These are phyloP conservation scores for Euzetes globulus DNA, from an alignment of 2,888 invertebrate genomes.

Conservation along the genomic window DNA sequence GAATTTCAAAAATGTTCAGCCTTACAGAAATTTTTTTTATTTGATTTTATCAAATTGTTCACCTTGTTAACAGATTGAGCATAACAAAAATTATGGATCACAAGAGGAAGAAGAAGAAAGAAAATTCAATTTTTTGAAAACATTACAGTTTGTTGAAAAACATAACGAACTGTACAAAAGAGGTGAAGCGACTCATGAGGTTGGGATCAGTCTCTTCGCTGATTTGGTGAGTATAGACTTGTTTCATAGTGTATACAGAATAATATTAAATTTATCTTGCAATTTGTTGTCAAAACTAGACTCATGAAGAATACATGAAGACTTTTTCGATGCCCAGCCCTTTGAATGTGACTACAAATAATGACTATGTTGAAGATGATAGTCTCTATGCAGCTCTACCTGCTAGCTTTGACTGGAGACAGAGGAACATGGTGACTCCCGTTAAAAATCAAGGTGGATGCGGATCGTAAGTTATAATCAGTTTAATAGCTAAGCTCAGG, in stretches of 20 bases:
- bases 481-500: not conserved
- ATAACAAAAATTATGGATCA: too few relatives aligned
- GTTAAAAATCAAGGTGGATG: conserved; percentile 84
- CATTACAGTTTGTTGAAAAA: not conserved
- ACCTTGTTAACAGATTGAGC: too few relatives aligned
- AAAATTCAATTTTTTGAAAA: not conserved
- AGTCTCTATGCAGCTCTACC: conserved; percentile 51
- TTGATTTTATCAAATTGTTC: too few relatives aligned
- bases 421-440: conserved; percentile 75
- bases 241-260: not conserved
- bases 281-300: not conserved
- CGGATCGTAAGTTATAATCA: conserved; percentile 60
- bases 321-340: not conserved
- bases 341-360: not conserved
- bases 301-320: not conserved
- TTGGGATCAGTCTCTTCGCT: not conserved
- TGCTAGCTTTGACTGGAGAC: conserved; percentile 70
- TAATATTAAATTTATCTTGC: not conserved
- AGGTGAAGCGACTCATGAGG: not conserved
- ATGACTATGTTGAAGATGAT: not conserved
- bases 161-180: not conserved
- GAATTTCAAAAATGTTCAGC: too few relatives aligned
- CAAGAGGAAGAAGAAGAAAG: not conserved
- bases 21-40: too few relatives aligned
- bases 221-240: not conserved